A percentile compares a stretch with the other conserved stretches of the same genome.
phyloP scores from a whole-genome alignment of 2,888 invertebrate species.

The Nebria salina region DNA sequence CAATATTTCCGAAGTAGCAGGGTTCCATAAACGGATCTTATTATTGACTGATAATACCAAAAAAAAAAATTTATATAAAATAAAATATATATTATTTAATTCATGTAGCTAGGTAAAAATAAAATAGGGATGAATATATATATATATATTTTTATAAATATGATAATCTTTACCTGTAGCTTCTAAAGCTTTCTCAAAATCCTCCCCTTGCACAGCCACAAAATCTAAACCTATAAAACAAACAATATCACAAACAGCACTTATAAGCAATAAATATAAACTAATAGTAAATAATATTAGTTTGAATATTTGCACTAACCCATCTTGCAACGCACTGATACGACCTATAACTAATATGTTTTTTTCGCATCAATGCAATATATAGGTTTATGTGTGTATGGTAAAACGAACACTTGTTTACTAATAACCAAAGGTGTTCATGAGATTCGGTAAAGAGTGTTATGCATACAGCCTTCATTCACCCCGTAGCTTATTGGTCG shows the following conservation, averaged over 20 bases:
- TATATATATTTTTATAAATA: not conserved
- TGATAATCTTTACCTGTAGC: slow-evolving; percentile 69
- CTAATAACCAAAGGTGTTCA: slow-evolving; percentile 43
- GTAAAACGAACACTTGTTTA: slow-evolving; percentile 31
- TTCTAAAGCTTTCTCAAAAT: slow-evolving; percentile 77
- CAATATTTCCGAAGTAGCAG: too few relatives aligned
- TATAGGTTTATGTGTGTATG: slow-evolving; percentile 29
- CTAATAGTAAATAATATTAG: not conserved
- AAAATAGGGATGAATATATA: not conserved
- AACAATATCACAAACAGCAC: slow-evolving; percentile 28
- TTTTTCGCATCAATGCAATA: slow-evolving; percentile 29
- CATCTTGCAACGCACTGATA: slow-evolving; percentile 20
- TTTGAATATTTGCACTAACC: slow-evolving; percentile 25
- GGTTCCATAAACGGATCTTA: too few relatives aligned
- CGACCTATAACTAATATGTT: slow-evolving; percentile 4
- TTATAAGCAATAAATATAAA: slow-evolving; percentile 10
- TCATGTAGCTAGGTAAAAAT: not conserved
- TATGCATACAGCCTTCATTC: slow-evolving; percentile 37
- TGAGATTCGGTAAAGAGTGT: slow-evolving; percentile 4
- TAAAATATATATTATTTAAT: not conserved
- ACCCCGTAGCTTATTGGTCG: slow-evolving; percentile 22
- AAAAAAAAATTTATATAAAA: too few relatives aligned
- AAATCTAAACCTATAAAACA: slow-evolving; percentile 74
- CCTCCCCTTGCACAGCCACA: slow-evolving; percentile 75
- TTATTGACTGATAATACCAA: too few relatives aligned